Conservation (phyloP, 2,888 invertebrate species). For the Myopa testacea region DNA sequence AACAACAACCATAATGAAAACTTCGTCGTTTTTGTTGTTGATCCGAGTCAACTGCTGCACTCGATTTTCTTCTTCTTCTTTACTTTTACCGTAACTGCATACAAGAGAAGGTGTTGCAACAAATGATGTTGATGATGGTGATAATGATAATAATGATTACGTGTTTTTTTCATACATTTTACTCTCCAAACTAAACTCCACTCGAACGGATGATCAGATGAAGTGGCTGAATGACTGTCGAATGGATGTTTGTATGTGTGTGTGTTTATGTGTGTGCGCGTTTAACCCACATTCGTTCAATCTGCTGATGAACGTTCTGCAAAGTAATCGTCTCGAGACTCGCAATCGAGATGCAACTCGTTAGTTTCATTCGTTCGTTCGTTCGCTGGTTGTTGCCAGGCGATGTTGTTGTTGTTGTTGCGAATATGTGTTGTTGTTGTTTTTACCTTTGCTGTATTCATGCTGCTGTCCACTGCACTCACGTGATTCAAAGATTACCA, state of each 20-base stretch:
- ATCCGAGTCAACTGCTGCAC: background rate
- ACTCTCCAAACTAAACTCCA: too few relatives aligned
- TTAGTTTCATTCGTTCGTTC: background rate
- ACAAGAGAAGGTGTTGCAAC: too few relatives aligned
- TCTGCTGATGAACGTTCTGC: conserved; percentile 9
- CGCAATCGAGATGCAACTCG: too few relatives aligned
- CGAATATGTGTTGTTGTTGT: background rate
- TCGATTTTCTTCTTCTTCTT: background rate
- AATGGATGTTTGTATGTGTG: background rate
- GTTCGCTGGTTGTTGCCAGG: background rate
- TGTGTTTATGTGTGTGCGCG: background rate
- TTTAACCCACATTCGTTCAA: conserved; percentile 22
- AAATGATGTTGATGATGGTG: background rate
- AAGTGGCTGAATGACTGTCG: too few relatives aligned
- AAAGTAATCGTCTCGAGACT: background rate
- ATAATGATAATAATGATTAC: background rate
- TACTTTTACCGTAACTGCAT: too few relatives aligned
- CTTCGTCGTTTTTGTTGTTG: background rate
- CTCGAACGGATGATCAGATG: too few relatives aligned
- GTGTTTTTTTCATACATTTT: too few relatives aligned
- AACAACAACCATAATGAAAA: too few relatives aligned
- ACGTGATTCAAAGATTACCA: background rate
- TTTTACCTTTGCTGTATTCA: too few relatives aligned
- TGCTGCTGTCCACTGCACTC: background rate
- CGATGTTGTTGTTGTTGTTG: background rate